Base-by-base conservation (phyloP, 2,797 vertebrate genomes). In the Galaxias olidus region DNA sequence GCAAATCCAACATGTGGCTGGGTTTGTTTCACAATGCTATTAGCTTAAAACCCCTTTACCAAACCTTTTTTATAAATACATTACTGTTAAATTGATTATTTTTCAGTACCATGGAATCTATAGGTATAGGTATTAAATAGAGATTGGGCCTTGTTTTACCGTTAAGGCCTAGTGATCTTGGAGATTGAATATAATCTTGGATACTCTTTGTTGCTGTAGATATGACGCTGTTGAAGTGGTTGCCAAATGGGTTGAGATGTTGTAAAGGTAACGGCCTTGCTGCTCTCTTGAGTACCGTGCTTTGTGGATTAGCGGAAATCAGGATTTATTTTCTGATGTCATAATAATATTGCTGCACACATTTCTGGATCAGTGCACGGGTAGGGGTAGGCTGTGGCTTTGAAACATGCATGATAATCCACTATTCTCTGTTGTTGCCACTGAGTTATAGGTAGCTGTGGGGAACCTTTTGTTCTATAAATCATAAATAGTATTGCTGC, bases 301-400 rank as follows among this genome's bases (percentile, higher is more conserved):
- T 78, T 82, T 83, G 76, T 80, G 83, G 81, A 87, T 89, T 87
- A 90, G 12, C 75, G 79, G 59, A 72, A 82, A 78, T 85, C 79
- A 86, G 84, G 82, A 82, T 88, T 87, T 85, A 74, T 75, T 77
- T 82, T 75, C 65, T 83, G 74, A 83, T 84, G 82, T 73, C 78
- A 80, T 77, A 88, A 86, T 75, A 74, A 76, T 77, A 63, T 82
- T 75, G 77, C 58, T 74, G 64, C 68, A 77, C 78, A 75, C 66
- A 69, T 75, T 74, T 76, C 69, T 61, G 78, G 82, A 81, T 87
- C 79, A 80, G 73, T 61, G 71, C 65, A 61, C 10, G 1, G 64
- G 69, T 72, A 63, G 64, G 1, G 64, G 69, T 72, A 63, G 64
- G 73, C 66, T 81, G 84, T 47, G 4, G 14, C 53, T 76, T 69